Evolutionary conservation across 2,888 invertebrate species (phyloP).

Genomic region (Calameuta idolon): DNA sequence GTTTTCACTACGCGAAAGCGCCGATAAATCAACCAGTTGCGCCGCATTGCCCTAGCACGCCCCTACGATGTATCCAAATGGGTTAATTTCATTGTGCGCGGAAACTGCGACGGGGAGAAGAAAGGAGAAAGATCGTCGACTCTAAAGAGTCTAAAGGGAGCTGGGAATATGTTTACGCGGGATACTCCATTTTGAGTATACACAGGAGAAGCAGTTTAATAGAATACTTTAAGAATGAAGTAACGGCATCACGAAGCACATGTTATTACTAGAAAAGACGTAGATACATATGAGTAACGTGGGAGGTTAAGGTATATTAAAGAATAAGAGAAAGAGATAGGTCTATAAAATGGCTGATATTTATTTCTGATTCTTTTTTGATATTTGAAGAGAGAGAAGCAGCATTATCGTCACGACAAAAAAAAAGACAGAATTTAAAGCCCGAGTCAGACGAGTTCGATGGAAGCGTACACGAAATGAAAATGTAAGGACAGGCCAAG

Average conservation of each 20-base stretch:
- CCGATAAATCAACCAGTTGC: slow-evolving; percentile 67
- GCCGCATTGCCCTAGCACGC: slow-evolving; percentile 56
- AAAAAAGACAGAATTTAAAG: neutral
- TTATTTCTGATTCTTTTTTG: neutral
- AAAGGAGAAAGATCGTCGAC: slow-evolving; percentile 6
- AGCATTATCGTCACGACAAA: neutral
- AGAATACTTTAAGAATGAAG: neutral
- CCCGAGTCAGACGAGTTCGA: neutral
- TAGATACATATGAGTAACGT: slow-evolving; percentile 18
- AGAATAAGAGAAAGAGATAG: slow-evolving; percentile 4
- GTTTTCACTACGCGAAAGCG: slow-evolving; percentile 61
- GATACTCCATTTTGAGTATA: neutral
- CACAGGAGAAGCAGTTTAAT: neutral
- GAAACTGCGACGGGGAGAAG: slow-evolving; percentile 1
- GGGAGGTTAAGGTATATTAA: neutral
- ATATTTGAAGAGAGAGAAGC: neutral
- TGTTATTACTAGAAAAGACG: slow-evolving; percentile 11
- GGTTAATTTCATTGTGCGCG: slow-evolving; percentile 57
- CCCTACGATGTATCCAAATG: slow-evolving; percentile 64
- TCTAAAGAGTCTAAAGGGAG: neutral
- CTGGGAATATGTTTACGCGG: neutral
- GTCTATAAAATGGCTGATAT: neutral
- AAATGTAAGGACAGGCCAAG: slow-evolving; percentile 42
- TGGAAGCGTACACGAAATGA: slow-evolving; percentile 15
- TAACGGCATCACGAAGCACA: neutral